Evolutionary conservation across 2,797 vertebrate genomes (phyloP), one percentile per base, ranked within the genome.

Genomic region (Sebastes oblongus): DNA sequence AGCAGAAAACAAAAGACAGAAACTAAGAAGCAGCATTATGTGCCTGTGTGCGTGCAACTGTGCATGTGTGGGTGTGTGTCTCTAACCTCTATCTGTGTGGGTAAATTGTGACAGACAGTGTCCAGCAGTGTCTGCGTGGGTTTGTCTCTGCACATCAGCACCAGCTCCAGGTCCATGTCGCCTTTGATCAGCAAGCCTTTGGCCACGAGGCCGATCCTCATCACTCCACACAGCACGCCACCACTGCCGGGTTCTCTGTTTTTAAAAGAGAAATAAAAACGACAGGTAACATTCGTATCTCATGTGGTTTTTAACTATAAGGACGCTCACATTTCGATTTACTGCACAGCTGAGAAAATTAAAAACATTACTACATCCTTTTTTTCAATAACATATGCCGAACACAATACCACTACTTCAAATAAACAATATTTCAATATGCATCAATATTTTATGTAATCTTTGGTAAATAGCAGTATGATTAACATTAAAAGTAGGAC

Each of bases 181-280:
- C 97, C 98, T 94, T 98, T 99, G 95, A 99, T 99, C 91, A 99
- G 96, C 85, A 99, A 96, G 82, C 98, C 98, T 95, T 99, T 99
- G 79, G 98, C 97, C 86, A 99, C 98, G 90, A 99, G 95, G 72
- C 98, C 98, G 82, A 99, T 98, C 91, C 98, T 96, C 96, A 99
- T 96, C 88, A 99, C 98, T 2, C 98, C 98, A 89, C 98, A 99
- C 88, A 99, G 95, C 5, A 96, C 95, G 64, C 96, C 97, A 60
- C 97, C 96, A 75, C 96, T 94, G 89, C 96, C 94, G 86, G 97
- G 93, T 92, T 98, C 98, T 92, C 98, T 99, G 93, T 32, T 62
- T 20, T 4, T 46, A 46, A 60, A 67, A 54, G 29, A 73, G 24
- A 82, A 77, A 72, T 7, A 72, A 72, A 42, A 46, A 72, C 1